Base-by-base conservation (phyloP, 2,113 vertebrate species). In the Argyrosomus japonicus region DNA sequence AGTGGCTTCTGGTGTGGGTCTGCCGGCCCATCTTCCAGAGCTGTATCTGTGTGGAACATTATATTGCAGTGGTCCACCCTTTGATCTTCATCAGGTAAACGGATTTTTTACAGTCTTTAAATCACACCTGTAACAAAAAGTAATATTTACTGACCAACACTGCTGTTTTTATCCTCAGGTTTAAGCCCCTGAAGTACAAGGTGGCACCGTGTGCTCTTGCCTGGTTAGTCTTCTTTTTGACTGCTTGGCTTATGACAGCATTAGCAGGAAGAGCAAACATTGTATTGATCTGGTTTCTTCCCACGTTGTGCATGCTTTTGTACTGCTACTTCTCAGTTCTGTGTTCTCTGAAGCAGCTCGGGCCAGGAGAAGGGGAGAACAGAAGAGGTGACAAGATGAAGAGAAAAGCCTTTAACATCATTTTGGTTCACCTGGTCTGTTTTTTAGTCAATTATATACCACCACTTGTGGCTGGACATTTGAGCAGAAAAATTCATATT, bases 381-480 rank as follows among this genome's bases (percentile, higher is more conserved):
- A 56, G 21, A 54, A 54, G n/a, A 6, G 53, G 51, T 7, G 21
- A 58, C 63, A 29, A 48, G 23, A 29, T 67, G 62, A 68, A 77
- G 40, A 43, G 19, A n/a, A 45, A n/a, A 40, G 76, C 43, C 19
- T 61, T 58, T 23, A 57, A 67, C 53, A 57, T 77, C 5, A 60
- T 77, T 57, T n/a, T 77, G 23, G 23, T 77, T 15, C 10, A 67
- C 12, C 40, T 57, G 17, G 4, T 11, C 10, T 56, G 36, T 47
- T 47, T 56, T 56, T 1, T 15, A 1, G 4, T 32, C 2, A 68
- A 48, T 47, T 77, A 45, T 32, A 2, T 23, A 18, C 58, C 58
- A 23, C 1, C 0, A 4, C 0, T 64, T 21, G 3, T 53, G 3
- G 0, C 1, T 23, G 0, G 3, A 1, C 1, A 2, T 25, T 17